These are phyloP conservation scores for Asbolus verrucosus DNA, from an alignment of 1,140 invertebrate species.

Conservation along the genomic window DNA sequence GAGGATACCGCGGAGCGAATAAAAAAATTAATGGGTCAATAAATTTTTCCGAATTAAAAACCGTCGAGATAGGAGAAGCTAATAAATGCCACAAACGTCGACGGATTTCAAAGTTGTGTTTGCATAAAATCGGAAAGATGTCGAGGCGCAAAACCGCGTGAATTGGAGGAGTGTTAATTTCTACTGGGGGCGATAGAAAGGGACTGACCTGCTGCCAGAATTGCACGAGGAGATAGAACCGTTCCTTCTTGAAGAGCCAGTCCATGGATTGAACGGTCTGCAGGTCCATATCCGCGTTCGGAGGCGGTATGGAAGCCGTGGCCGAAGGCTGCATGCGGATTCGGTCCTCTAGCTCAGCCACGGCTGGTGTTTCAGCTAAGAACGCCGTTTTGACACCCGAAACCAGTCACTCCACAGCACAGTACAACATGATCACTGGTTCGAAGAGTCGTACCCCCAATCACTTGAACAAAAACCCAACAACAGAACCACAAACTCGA, in stretches of 20 bases:
- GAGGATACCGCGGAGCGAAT: too few species aligned
- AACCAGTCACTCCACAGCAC: slow-evolving; percentile 25
- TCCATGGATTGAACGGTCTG: slow-evolving; percentile 92
- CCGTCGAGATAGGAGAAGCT: too few species aligned
- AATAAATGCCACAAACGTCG: too few species aligned
- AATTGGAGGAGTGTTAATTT: too few species aligned
- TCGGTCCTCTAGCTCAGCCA: slow-evolving; percentile 62
- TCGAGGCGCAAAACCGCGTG: too few species aligned
- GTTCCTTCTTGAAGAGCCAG: slow-evolving; percentile 94
- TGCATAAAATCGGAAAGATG: too few species aligned
- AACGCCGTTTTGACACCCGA: slow-evolving; percentile 52
- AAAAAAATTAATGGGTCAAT: too few species aligned
- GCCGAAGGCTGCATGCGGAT: slow-evolving; percentile 78
- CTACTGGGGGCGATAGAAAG: too few species aligned
- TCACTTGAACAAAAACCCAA: too few species aligned
- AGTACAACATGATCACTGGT: slow-evolving; percentile 1
- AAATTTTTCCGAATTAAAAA: too few species aligned
- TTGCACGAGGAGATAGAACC: slow-evolving; percentile 90
- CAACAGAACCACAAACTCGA: neutral
- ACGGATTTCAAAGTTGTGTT: too few species aligned
- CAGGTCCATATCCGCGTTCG: slow-evolving; percentile 80
- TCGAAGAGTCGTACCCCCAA: neutral
- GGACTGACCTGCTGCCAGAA: slow-evolving; percentile 92
- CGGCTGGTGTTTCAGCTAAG: slow-evolving; percentile 52
- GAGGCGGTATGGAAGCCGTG: slow-evolving; percentile 67